Conservation (phyloP, 2,113 vertebrate species). For the Cavia porcellus region DNA sequence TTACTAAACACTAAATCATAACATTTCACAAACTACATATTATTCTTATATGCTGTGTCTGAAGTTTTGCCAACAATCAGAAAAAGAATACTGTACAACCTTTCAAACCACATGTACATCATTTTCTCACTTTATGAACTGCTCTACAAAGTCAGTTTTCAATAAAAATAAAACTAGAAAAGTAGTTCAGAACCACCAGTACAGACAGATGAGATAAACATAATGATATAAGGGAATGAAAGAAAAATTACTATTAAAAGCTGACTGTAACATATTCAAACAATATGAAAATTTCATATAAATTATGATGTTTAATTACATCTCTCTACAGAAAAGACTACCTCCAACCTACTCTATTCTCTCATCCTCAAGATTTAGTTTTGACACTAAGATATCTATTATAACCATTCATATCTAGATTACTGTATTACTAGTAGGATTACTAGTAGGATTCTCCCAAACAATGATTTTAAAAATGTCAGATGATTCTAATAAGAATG, state of each 20-base stretch:
- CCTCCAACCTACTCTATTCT: not conserved
- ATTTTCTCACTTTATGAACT: conserved; percentile 59
- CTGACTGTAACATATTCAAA: not conserved
- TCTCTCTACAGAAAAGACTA: not conserved
- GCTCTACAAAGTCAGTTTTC: conserved; percentile 30
- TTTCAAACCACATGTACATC: conserved; percentile 6
- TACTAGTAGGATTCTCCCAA: not conserved
- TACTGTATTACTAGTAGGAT: too few relatives aligned
- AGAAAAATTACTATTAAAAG: not conserved
- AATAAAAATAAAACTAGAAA: conserved; percentile 55
- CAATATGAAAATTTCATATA: not conserved
- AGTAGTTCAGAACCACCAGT: conserved; percentile 36
- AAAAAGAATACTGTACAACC: conserved; percentile 32
- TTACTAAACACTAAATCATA: conserved; percentile 21
- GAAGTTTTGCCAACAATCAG: conserved; percentile 50
- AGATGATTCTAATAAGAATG: not conserved
- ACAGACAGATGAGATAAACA: not conserved
- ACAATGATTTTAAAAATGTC: not conserved
- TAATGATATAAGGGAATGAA: not conserved
- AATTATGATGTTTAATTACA: not conserved
- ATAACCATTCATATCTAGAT: not conserved
- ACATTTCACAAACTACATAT: conserved; percentile 56
- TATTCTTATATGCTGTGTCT: conserved; percentile 62
- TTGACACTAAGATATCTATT: not conserved
- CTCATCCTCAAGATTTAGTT: not conserved